phyloP scores from a whole-genome alignment of 1,140 invertebrate species.

The Scaptomyza hsui region DNA sequence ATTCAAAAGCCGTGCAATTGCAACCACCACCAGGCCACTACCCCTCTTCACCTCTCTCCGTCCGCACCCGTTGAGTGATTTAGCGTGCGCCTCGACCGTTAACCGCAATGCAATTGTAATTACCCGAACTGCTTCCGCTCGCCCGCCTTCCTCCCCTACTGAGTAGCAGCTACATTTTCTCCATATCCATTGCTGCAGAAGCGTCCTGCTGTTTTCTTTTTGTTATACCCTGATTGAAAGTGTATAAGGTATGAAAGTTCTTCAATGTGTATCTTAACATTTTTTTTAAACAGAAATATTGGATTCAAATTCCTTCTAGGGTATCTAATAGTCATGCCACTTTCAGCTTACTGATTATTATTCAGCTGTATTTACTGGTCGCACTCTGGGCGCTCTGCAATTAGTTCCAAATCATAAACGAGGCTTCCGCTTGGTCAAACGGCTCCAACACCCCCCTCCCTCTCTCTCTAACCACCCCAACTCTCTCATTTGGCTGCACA shows the following conservation, averaged over 20 bases:
- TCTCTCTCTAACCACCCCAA: background rate
- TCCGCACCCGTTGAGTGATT: constrained; percentile 64
- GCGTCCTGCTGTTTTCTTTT: constrained; percentile 41
- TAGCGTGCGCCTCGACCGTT: constrained; percentile 74
- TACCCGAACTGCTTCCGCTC: constrained; percentile 73
- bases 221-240: background rate
- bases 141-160: constrained; percentile 1
- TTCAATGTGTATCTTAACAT: no score
- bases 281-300: no score
- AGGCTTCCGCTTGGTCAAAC: constrained; percentile 66
- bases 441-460: background rate
- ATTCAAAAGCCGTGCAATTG: constrained; percentile 61
- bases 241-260: no score
- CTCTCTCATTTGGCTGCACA: constrained; percentile 33
- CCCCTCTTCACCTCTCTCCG: background rate
- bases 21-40: constrained; percentile 10
- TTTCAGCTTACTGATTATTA: background rate
- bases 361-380: constrained; percentile 57
- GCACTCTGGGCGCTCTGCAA: constrained; percentile 56
- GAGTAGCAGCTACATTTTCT: background rate
- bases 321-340: background rate
- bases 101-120: constrained; percentile 82
- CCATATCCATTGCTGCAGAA: background rate
- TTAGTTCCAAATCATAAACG: constrained; percentile 82
- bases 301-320: no score